phyloP scores from a whole-genome alignment of 2,888 invertebrate species.

The Cotesia congregata region DNA sequence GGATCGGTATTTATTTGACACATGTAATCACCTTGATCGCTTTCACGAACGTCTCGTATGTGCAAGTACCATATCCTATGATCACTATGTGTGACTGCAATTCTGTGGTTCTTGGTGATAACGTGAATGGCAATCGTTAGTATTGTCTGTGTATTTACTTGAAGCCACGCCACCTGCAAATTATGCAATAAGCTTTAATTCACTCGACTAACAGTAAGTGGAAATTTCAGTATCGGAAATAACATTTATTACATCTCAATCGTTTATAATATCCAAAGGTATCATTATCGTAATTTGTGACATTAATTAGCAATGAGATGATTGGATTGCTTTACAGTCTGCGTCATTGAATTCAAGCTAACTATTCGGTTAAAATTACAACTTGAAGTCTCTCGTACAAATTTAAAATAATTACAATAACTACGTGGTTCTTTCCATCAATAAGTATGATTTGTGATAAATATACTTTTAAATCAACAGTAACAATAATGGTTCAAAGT shows the following conservation, averaged over 20 bases:
- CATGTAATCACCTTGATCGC: conserved; percentile 88
- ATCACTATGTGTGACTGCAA: conserved; percentile 84
- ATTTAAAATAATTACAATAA: neutral
- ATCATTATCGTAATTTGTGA: neutral
- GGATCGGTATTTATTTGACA: conserved; percentile 84
- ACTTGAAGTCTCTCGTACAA: neutral
- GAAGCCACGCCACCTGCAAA: conserved; percentile 88
- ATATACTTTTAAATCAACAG: neutral
- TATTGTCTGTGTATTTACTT: conserved; percentile 91
- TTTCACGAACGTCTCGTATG: conserved; percentile 83
- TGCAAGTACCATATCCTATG: conserved; percentile 86
- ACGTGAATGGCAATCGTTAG: conserved; percentile 90
- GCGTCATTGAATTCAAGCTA: neutral
- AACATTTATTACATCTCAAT: neutral
- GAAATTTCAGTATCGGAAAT: conserved; percentile 18
- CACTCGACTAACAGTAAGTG: neutral
- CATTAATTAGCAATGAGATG: neutral
- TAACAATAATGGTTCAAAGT: neutral
- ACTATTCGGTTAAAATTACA: neutral
- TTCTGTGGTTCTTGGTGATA: conserved; percentile 90
- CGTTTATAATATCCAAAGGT: neutral
- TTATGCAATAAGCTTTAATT: neutral
- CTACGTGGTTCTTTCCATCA: no score
- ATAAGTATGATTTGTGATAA: no score
- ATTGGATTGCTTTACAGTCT: neutral